Percentiles rank a stretch among this genome's conserved stretches.
These are phyloP conservation scores for Plagiodera versicolora DNA, from an alignment of 2,888 invertebrate genomes.

Conservation along the genomic window DNA sequence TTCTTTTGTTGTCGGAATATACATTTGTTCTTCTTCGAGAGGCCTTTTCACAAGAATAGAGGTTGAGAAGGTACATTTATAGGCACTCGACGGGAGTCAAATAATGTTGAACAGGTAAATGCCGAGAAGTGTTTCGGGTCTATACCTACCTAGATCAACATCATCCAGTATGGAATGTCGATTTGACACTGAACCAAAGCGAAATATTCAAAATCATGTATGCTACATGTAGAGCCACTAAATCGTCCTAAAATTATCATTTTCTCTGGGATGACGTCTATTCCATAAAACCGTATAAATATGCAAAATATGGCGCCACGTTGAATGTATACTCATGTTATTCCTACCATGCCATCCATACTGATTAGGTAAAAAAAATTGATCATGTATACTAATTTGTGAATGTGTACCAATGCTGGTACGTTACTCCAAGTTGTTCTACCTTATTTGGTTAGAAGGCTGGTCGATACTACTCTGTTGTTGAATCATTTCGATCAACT, in stretches of 20 bases:
- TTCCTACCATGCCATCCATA: slow-evolving; percentile 29
- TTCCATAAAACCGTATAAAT: slow-evolving; percentile 11
- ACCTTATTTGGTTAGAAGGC: slow-evolving; percentile 30
- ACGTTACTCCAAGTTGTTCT: slow-evolving; percentile 29
- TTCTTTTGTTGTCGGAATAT: not conserved
- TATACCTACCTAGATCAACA: not conserved
- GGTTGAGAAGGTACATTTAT: not conserved
- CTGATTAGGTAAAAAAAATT: slow-evolving; percentile 32
- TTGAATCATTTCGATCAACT: not conserved
- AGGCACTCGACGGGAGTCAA: not conserved
- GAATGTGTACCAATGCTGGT: slow-evolving; percentile 29
- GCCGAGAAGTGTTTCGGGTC: not conserved
- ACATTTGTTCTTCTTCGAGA: not conserved
- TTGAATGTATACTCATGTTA: slow-evolving; percentile 20
- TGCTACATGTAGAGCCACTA: not conserved
- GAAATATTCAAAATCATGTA: not conserved
- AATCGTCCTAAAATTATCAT: not conserved
- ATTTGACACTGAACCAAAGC: too few species aligned
- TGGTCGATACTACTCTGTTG: slow-evolving; percentile 17
- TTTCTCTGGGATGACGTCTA: not conserved
- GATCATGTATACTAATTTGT: slow-evolving; percentile 38
- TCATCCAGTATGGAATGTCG: too few species aligned
- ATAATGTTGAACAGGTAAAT: not conserved
- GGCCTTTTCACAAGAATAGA: not conserved
- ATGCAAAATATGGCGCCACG: slow-evolving; percentile 31